Evolutionary conservation across 2,797 vertebrate species (phyloP).

Genomic region (Gymnocypris eckloni): DNA sequence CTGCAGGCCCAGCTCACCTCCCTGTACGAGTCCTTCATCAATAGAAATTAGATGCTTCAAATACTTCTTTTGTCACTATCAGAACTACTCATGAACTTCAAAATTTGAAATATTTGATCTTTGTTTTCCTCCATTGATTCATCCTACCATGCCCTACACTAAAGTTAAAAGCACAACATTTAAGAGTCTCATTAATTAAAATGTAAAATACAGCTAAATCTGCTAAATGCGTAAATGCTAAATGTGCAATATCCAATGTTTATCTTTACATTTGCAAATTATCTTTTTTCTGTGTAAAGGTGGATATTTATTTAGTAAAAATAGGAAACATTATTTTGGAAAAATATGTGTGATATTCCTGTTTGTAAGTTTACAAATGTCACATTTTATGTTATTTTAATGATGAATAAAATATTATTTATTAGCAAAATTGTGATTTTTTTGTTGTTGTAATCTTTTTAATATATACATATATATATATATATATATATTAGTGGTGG

Average conservation of each 20-base stretch:
- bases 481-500: too few relatives aligned
- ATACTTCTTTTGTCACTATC: not conserved
- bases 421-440: not conserved
- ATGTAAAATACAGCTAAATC: not conserved
- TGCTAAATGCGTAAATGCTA: too few relatives aligned
- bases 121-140: not conserved
- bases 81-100: not conserved
- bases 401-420: conserved; percentile 13
- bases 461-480: too few relatives aligned
- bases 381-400: not conserved
- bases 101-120: conserved; percentile 1
- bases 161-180: not conserved
- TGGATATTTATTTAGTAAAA: conserved; percentile 25
- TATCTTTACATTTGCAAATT: not conserved
- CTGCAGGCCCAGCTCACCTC: conserved; percentile 72
- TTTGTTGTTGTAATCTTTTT: too few relatives aligned
- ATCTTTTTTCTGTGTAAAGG: not conserved
- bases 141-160: not conserved
- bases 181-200: not conserved
- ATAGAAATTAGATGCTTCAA: conserved; percentile 63
- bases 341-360: not conserved
- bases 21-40: conserved; percentile 71
- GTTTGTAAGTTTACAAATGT: not conserved
- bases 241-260: not conserved
- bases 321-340: not conserved